Percentiles rank a stretch among this genome's conserved stretches.
Conservation (phyloP, 2,797 vertebrate species). For the Decapterus maruadsi region DNA sequence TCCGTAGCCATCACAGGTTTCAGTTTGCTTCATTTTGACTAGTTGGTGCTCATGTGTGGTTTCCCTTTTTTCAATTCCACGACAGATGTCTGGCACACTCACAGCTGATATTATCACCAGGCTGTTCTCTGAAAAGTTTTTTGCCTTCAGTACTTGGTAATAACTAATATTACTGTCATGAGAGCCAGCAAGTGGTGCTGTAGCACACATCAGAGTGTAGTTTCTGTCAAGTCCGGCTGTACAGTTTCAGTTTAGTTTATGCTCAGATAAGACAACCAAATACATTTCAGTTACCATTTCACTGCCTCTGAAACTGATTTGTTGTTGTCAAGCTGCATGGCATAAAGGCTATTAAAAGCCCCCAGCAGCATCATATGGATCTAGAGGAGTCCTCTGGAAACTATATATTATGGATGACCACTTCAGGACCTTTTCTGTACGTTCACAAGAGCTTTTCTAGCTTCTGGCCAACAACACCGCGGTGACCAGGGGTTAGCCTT, state of each 20-base stretch:
- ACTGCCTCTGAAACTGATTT: slow-evolving; percentile 56
- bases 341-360: slow-evolving; percentile 77
- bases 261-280: slow-evolving; percentile 5
- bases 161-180: not conserved
- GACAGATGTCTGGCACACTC: not conserved
- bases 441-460: slow-evolving; percentile 29
- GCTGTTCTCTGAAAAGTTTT: not conserved
- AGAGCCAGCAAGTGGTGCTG: not conserved
- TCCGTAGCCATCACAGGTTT: not conserved
- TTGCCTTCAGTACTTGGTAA: not conserved
- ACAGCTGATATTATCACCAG: slow-evolving; percentile 1
- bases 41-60: not conserved
- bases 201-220: not conserved
- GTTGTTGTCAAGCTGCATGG: slow-evolving; percentile 71
- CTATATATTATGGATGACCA: slow-evolving; percentile 79
- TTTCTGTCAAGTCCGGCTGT: not conserved
- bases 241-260: not conserved
- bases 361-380: slow-evolving; percentile 53
- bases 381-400: slow-evolving; percentile 60
- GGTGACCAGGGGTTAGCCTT: slow-evolving; percentile 55
- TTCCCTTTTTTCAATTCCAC: not conserved
- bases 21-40: not conserved
- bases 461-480: slow-evolving; percentile 53
- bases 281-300: slow-evolving; percentile 31
- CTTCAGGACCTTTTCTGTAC: slow-evolving; percentile 64